phyloP scores from a whole-genome alignment of 2,888 invertebrate species.

The Antheraea yamamai region DNA sequence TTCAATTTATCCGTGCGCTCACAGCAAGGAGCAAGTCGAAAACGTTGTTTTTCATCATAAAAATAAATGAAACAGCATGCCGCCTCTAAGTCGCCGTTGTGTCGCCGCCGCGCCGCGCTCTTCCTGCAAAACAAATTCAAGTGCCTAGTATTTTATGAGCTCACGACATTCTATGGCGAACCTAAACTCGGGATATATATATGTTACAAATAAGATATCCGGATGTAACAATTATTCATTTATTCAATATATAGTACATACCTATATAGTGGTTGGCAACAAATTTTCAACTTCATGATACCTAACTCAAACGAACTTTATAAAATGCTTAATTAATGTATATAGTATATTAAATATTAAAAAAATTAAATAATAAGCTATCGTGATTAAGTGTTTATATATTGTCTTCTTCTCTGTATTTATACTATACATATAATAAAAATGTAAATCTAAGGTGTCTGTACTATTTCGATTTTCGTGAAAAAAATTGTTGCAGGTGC shows the following conservation, averaged over 20 bases:
- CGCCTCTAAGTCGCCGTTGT: slow-evolving; percentile 39
- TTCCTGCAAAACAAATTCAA: slow-evolving; percentile 22
- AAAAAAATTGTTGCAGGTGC: too few species aligned
- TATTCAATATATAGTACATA: neutral
- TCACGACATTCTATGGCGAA: slow-evolving; percentile 17
- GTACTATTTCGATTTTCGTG: too few species aligned
- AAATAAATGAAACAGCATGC: slow-evolving; percentile 56
- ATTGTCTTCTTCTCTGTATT: too few species aligned
- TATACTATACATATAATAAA: too few species aligned
- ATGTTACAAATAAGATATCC: neutral
- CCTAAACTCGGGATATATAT: neutral
- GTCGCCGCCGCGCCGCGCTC: slow-evolving; percentile 27
- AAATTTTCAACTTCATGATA: too few species aligned
- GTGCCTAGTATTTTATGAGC: slow-evolving; percentile 20
- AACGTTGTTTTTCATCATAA: slow-evolving; percentile 59
- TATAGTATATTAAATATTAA: too few species aligned
- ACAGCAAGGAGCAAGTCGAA: slow-evolving; percentile 37
- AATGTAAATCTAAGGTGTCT: too few species aligned
- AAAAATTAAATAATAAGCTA: too few species aligned
- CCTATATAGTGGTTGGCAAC: too few species aligned
- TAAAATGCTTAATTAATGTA: too few species aligned
- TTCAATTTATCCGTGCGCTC: slow-evolving; percentile 32
- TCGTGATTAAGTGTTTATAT: too few species aligned
- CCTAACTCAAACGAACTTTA: too few species aligned
- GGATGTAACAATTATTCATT: neutral